Conservation (phyloP, 2,888 invertebrate genomes). For the Lomographa bimaculata region DNA sequence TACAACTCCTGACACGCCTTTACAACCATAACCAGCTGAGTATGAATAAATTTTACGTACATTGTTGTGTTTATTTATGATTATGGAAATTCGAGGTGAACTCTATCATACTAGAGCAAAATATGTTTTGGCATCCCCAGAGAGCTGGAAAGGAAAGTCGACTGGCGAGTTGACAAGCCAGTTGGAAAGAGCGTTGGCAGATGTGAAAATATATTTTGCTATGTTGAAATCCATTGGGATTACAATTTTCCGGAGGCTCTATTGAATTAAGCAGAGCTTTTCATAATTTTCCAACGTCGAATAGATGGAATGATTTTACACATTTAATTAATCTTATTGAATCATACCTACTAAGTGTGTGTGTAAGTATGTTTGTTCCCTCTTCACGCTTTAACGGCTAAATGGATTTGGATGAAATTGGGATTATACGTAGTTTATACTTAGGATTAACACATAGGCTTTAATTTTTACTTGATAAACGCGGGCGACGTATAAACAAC, state of each 20-base stretch:
- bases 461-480: too few species aligned
- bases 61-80: conserved; percentile 43
- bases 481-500: too few species aligned
- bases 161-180: conserved; percentile 33
- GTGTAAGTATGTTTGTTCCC: too few species aligned
- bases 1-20: conserved; percentile 9
- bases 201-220: conserved; percentile 7
- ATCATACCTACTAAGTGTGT: too few species aligned
- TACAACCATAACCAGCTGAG: conserved; percentile 43
- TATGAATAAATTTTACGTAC: conserved; percentile 53
- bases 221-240: conserved; percentile 4
- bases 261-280: neutral
- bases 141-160: conserved; percentile 37
- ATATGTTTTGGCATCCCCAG: conserved; percentile 45
- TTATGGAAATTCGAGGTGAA: conserved; percentile 48
- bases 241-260: conserved; percentile 1
- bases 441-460: too few species aligned
- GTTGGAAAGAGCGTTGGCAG: conserved; percentile 16
- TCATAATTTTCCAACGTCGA: neutral
- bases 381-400: too few species aligned
- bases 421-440: too few species aligned
- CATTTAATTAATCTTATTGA: too few species aligned
- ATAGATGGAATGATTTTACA: too few species aligned
- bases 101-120: conserved; percentile 35
- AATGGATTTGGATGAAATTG: too few species aligned